Evolutionary conservation across 2,113 vertebrate species (phyloP), one percentile per base, ranked within the genome.

Genomic region (Seriola rivoliana): DNA sequence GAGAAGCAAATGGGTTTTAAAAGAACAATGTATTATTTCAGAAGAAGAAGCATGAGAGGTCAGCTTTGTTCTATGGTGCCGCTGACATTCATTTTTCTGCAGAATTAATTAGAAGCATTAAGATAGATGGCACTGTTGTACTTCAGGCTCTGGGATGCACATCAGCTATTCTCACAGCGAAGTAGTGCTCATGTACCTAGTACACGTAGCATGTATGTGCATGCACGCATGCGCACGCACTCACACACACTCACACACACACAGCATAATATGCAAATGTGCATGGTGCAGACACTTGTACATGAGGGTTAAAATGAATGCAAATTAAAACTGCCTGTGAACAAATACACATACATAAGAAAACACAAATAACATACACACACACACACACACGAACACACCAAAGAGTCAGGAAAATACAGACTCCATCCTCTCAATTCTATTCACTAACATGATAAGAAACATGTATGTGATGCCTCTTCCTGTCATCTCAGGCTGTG

Each of bases 71-170:
- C 34, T 36, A 32, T 55, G n/a, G 34, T 58, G 71, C 42, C 29
- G 62, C 72, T 81, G 59, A 65, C 50, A 63, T 75, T 78, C 46
- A 42, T 63, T 81, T 73, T 68, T 74, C 44, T 62, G 59, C 62
- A 57, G 67, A 59, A 80, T 85, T 64, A 88, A 86, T 85, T 74
- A 85, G 68, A 16, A 34, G 67, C 69, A 36, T 68, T 76, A 72
- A 91, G 92, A 92, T 90, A 91, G 92, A 86, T 93, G 93, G 86
- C 90, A 86, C 76, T 89, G 85, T 91, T 91, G 88, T 64, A 87
- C 88, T 91, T 81, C 64, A 81, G 2, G 25, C 75, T 85, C 48
- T 62, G 25, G 14, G 29, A 73, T 46, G 13, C 44, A 79, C 25
- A 50, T 50, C 19, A 7, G 25, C 3, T 23, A 50, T 25, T 23